A percentile compares a stretch with the other conserved stretches of the same genome.
These are phyloP conservation scores for Yponomeuta evonymella DNA, from an alignment of 2,888 invertebrate species.

Conservation along the genomic window DNA sequence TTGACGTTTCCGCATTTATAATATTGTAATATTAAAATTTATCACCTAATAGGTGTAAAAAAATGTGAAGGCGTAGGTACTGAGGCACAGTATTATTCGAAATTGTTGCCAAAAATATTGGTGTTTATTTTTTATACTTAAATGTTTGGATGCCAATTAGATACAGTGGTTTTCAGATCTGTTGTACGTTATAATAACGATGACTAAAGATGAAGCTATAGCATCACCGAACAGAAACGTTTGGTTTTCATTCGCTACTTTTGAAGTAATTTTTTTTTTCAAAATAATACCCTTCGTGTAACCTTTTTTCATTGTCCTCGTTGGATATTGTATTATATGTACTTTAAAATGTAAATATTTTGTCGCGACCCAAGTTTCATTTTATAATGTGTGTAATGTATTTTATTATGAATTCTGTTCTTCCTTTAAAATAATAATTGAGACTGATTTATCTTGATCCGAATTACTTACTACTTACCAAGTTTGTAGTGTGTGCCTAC, in stretches of 20 bases:
- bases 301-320: no score
- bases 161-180: no score
- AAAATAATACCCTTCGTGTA: no score
- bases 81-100: constrained; percentile 18
- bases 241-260: no score
- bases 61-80: not conserved
- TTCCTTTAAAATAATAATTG: constrained; percentile 33
- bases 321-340: no score
- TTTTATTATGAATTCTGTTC: constrained; percentile 27
- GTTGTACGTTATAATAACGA: no score
- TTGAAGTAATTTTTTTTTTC: no score
- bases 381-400: no score
- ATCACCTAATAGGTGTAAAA: not conserved
- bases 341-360: constrained; percentile 29
- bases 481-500: no score
- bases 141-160: constrained; percentile 22
- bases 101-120: constrained; percentile 23
- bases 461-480: not conserved
- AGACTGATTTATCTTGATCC: constrained; percentile 36
- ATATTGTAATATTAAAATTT: not conserved
- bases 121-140: constrained; percentile 25
- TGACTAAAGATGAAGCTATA: no score
- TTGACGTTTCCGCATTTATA: not conserved
- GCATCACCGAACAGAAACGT: no score
- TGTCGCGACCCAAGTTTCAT: not conserved